phyloP scores from a whole-genome alignment of 1,140 invertebrate genomes.

The Zaprionus camerounensis region DNA sequence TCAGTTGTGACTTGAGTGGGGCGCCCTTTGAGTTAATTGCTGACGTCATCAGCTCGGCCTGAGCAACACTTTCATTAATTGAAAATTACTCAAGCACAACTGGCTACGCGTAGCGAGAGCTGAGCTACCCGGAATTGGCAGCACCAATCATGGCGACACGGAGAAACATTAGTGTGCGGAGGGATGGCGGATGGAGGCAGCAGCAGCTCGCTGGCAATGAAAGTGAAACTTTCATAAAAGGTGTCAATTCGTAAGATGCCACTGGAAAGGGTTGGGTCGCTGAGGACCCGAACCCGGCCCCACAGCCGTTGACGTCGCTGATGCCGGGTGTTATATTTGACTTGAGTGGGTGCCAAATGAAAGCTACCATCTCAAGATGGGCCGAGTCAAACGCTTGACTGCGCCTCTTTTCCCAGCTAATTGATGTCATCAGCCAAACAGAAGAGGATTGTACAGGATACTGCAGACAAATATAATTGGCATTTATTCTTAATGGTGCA shows the following conservation, averaged over 20 bases:
- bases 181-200: constrained; percentile 7
- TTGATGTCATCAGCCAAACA: constrained; percentile 51
- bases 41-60: constrained; percentile 58
- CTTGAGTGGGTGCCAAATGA: constrained; percentile 31
- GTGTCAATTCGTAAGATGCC: constrained; percentile 73
- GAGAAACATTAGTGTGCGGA: constrained; percentile 18
- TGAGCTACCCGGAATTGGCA: constrained; percentile 65
- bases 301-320: too few relatives aligned
- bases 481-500: constrained; percentile 1
- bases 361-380: constrained; percentile 44
- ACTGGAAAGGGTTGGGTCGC: constrained; percentile 49
- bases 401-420: constrained; percentile 51
- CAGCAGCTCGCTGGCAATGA: constrained; percentile 48
- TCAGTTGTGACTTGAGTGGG: constrained; percentile 19
- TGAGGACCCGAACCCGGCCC: constrained; percentile 14
- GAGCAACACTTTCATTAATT: constrained; percentile 76
- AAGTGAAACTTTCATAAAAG: constrained; percentile 79
- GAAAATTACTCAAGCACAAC: constrained; percentile 77
- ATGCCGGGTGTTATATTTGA: constrained; percentile 25
- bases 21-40: constrained; percentile 52
- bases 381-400: constrained; percentile 25
- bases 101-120: constrained; percentile 37
- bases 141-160: constrained; percentile 26
- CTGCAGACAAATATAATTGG: neutral
- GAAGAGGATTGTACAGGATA: neutral